Evolutionary conservation across 2,113 vertebrate species (phyloP).

Genomic region (Petrocephalus microphthalmus): DNA sequence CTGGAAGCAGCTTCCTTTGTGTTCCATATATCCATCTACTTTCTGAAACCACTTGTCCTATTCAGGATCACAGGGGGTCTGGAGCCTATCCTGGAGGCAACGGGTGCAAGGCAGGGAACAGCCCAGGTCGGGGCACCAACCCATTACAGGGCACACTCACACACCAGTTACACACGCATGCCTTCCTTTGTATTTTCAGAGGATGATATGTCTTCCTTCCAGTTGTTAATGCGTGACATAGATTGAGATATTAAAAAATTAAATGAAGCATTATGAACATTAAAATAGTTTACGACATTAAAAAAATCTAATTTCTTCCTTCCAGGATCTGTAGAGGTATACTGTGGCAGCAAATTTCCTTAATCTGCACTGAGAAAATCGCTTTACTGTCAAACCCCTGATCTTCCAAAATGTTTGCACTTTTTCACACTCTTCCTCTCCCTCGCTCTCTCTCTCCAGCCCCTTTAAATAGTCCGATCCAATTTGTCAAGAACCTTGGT

Average conservation of each 20-base stretch:
- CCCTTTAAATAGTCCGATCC: slow-evolving; percentile 61
- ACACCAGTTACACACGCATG: too few relatives aligned
- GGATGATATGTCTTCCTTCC: background rate
- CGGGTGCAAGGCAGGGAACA: too few relatives aligned
- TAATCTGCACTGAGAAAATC: slow-evolving; percentile 1
- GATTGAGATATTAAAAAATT: background rate
- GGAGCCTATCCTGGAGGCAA: too few relatives aligned
- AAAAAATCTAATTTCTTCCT: background rate
- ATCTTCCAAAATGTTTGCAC: slow-evolving; percentile 7
- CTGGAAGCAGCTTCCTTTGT: background rate
- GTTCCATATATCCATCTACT: too few relatives aligned
- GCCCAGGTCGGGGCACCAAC: too few relatives aligned
- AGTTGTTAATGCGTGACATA: background rate
- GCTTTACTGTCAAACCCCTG: background rate
- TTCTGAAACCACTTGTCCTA: too few relatives aligned
- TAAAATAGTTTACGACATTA: background rate
- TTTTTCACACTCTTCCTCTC: slow-evolving; percentile 1
- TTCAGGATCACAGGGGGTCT: too few relatives aligned
- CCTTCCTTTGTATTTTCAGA: background rate
- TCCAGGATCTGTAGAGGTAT: background rate
- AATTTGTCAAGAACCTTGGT: slow-evolving; percentile 57
- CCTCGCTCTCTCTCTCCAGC: slow-evolving; percentile 29
- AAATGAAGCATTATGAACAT: background rate
- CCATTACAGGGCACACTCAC: too few relatives aligned
- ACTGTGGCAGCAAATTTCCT: background rate